Evolutionary conservation across 2,797 vertebrate genomes (phyloP), one percentile per base, ranked within the genome.

Genomic region (Dicrostonyx torquatus): DNA sequence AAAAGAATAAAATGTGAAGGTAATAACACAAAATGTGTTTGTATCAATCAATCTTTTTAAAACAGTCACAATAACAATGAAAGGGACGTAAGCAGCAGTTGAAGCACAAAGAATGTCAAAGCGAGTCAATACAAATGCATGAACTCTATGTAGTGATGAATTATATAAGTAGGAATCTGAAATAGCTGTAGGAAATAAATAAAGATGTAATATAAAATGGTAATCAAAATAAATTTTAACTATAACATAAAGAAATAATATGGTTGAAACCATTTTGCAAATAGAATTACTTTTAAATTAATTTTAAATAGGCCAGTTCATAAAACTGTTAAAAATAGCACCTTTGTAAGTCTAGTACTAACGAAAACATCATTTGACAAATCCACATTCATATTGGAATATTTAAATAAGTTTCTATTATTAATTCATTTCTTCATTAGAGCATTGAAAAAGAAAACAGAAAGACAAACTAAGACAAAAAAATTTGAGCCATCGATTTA

Each of bases 81-180:
- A 72, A 34, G 18, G 37, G 48, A 77, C 13, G 82, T 64, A 83
- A 90, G 86, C 45, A 93, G n/a, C 4, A 68, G 11, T 37, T 70
- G 93, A 95, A 77, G 80, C 68, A 72, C 0, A 90, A 55, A 87
- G 58, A 58, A 89, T 64, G 20, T 76, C 34, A 75, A 94, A 92
- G 78, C 45, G 22, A 87, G 73, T 15, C 58, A 82, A 90, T 50
- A 62, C 2, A 89, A 17, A 79, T 1, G 1, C 29, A 50, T 64
- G 31, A 22, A 62, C n/a, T 40, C 6, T n/a, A 13, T n/a, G 9
- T 10, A 82, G 17, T 43, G 40, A n/a, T 22, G 62, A 77, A 50
- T 53, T 53, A 20, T 29, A 48, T 8, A 48, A 60, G 9, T 17
- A 64, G 43, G 10, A n/a, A 66, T 66, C 6, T 92, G 18, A 4